These are phyloP conservation scores for Plectus sambesii DNA, from an alignment of 1,140 invertebrate genomes.

Conservation along the genomic window DNA sequence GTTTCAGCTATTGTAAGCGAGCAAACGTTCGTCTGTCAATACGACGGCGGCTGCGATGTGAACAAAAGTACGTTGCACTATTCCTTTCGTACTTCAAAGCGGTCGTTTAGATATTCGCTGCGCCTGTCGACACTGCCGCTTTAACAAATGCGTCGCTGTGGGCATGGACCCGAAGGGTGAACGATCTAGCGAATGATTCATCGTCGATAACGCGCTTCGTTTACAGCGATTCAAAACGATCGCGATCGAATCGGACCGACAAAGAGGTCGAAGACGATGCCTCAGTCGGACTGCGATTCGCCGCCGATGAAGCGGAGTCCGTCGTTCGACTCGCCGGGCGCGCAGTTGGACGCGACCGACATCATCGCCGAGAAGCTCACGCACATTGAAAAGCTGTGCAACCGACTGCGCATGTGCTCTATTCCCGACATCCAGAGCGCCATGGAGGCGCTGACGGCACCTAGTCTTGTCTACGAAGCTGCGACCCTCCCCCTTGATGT, in stretches of 20 bases:
- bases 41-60: slow-evolving; percentile 50
- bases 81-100: slow-evolving; percentile 2
- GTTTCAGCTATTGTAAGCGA: slow-evolving; percentile 46
- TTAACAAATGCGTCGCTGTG: slow-evolving; percentile 51
- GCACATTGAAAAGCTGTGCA: slow-evolving; percentile 32
- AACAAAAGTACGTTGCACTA: slow-evolving; percentile 45
- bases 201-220: no score
- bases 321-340: slow-evolving; percentile 48
- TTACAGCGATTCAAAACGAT: slow-evolving; percentile 53
- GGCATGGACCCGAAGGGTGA: slow-evolving; percentile 53
- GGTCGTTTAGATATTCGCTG: slow-evolving; percentile 49
- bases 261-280: slow-evolving; percentile 43
- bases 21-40: slow-evolving; percentile 52
- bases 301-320: slow-evolving; percentile 47
- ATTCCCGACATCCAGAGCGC: slow-evolving; percentile 37
- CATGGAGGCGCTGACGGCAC: slow-evolving; percentile 29
- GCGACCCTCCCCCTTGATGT: slow-evolving; percentile 33
- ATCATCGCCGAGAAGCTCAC: slow-evolving; percentile 33
- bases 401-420: slow-evolving; percentile 28
- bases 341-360: slow-evolving; percentile 42
- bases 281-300: slow-evolving; percentile 45
- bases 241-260: slow-evolving; percentile 49
- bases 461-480: slow-evolving; percentile 31
- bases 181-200: no score
- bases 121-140: slow-evolving; percentile 51